Percentiles rank a stretch among this genome's conserved stretches.
phyloP scores from a whole-genome alignment of 2,797 vertebrate genomes.

The Dromococcyx pavoninus region DNA sequence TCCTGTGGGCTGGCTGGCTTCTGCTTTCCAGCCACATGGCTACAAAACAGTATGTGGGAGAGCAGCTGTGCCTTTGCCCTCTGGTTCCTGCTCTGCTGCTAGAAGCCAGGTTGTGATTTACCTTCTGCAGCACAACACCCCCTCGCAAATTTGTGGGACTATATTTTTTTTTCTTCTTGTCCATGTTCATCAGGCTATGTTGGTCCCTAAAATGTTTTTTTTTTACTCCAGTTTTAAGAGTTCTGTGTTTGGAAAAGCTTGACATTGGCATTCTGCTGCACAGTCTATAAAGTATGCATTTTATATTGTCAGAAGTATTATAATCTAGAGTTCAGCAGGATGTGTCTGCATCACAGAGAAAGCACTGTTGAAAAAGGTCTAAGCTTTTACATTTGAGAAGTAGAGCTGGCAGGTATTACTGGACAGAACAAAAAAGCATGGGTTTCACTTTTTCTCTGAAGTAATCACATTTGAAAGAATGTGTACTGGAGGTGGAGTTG shows the following conservation, averaged over 20 bases:
- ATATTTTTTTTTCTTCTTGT: neutral
- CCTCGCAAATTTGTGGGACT: neutral
- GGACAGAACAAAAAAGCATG: neutral
- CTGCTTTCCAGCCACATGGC: neutral
- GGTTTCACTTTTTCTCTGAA: neutral
- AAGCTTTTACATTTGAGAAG: neutral
- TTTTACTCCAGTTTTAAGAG: neutral
- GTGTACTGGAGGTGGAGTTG: neutral
- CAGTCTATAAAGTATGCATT: neutral
- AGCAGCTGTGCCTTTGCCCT: neutral
- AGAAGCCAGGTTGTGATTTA: neutral
- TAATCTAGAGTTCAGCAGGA: neutral
- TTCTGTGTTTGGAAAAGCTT: neutral
- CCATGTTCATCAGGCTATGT: neutral
- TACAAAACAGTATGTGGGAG: accelerated
- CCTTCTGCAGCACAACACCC: neutral
- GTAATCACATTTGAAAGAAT: neutral
- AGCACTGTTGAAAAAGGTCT: neutral
- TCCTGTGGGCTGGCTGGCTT: neutral
- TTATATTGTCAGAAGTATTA: neutral
- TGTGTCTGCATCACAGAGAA: neutral
- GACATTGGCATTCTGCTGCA: too few relatives aligned
- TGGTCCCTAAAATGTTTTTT: neutral
- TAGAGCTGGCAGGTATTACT: neutral
- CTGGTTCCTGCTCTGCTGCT: neutral